Evolutionary conservation across 2,888 invertebrate species (phyloP).

Genomic region (Euclidia mi): DNA sequence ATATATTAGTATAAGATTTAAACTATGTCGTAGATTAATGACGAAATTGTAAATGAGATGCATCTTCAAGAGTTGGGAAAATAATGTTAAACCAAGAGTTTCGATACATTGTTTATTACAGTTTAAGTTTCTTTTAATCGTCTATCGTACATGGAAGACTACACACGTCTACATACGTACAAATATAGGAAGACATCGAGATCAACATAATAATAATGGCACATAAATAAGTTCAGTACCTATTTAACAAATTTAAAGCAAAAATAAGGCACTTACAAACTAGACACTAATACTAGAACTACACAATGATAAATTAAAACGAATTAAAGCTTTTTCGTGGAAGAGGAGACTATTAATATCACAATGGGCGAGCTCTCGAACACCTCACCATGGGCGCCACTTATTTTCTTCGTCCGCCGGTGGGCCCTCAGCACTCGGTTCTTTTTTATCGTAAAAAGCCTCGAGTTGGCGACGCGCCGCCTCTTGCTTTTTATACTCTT

Average conservation of each 20-base stretch:
- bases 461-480: constrained; percentile 83
- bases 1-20: too few species aligned
- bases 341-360: constrained; percentile 87
- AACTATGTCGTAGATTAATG: too few species aligned
- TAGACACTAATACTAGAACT: constrained; percentile 41
- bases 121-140: constrained; percentile 33
- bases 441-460: constrained; percentile 82
- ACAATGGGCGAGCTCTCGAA: constrained; percentile 67
- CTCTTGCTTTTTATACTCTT: constrained; percentile 88
- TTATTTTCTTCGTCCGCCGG: constrained; percentile 79
- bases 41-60: too few species aligned
- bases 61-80: neutral
- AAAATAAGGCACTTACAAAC: constrained; percentile 51
- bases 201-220: constrained; percentile 78
- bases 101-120: constrained; percentile 38
- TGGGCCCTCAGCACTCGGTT: constrained; percentile 63
- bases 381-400: constrained; percentile 84
- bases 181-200: constrained; percentile 82
- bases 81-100: neutral
- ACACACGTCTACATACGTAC: constrained; percentile 36
- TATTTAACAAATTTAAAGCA: constrained; percentile 45
- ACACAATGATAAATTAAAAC: constrained; percentile 75
- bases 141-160: constrained; percentile 47
- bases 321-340: constrained; percentile 89
- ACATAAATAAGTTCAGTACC: constrained; percentile 65